Conservation (phyloP, 2,888 invertebrate species). For the Xanthia icteritia region DNA sequence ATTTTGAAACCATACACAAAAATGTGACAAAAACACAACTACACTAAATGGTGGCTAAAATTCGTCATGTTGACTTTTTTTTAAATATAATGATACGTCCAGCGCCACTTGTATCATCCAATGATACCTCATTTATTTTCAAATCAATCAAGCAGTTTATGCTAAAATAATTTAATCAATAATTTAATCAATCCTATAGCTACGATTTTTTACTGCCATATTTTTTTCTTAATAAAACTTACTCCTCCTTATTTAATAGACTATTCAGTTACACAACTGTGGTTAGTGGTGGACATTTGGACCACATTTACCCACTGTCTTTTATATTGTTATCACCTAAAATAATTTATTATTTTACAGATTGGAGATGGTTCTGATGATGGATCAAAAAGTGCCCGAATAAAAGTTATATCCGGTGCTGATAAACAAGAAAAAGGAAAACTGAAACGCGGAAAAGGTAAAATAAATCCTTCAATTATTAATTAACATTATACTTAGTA, state of each 20-base stretch:
- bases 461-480: constrained; percentile 26
- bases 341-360: constrained; percentile 63
- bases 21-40: too few species aligned
- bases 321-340: neutral
- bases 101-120: too few species aligned
- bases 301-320: neutral
- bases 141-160: neutral
- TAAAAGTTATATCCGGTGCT: constrained; percentile 79
- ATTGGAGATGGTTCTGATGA: constrained; percentile 81
- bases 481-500: neutral
- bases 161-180: neutral
- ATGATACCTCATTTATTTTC: neutral
- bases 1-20: too few species aligned
- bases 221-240: neutral
- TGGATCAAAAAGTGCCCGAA: constrained; percentile 73
- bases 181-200: too few species aligned
- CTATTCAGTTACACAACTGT: neutral
- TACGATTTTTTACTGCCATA: too few species aligned
- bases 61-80: too few species aligned
- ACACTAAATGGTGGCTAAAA: too few species aligned
- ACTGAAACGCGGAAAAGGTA: constrained; percentile 67
- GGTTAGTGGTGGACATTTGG: neutral
- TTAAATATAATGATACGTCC: too few species aligned
- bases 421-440: constrained; percentile 68
- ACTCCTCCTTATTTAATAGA: too few species aligned